Evolutionary conservation across 2,888 invertebrate species (phyloP), one percentile per base, ranked within the genome.

Genomic region (Anaspis maculata): DNA sequence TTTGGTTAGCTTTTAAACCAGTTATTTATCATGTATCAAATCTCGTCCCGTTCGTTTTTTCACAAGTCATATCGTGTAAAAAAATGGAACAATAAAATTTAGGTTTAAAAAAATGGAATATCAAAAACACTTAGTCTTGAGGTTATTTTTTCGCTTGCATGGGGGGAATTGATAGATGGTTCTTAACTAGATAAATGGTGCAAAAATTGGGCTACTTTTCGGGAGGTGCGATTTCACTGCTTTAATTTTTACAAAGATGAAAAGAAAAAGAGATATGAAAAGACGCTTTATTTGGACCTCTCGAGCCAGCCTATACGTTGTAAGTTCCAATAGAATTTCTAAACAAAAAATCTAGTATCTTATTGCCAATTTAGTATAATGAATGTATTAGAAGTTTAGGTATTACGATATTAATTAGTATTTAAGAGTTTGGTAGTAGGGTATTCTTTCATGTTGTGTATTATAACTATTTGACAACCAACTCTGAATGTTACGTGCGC

Each of bases 361-460:
- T 61, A 62, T 62, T 64, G 63, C 64, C 63, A 64, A 64, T 61
- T 60, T 65, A 63, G 51, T 46, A 48, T 57, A 52, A 45, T 45
- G 46, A 39, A 46, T 59, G 55, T 57, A 56, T 59, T 56, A 59
- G 54, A 44, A 42, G 37, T 45, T n/a, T 59, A 60, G 57, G 57
- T 58, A 57, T 61, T 56, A 57, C 48, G 59, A 61, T 62, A 64
- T 62, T 61, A 60, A 56, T 57, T 62, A 62, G 60, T 59, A 54
- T 59, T 57, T 62, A 61, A 60, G 59, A 52, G 52, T 58, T 60
- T 64, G 63, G 64, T 64, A 62, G 59, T 62, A 62, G 62, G 63
- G 64, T 54, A 50, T 50, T 44, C 42, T 44, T 44, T 50, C 56
- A 55, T 59, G 59, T 57, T 60, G 61, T 61, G 61, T 61, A 56